Conservation (phyloP, 2,888 invertebrate species). For the Melanchra persicariae region DNA sequence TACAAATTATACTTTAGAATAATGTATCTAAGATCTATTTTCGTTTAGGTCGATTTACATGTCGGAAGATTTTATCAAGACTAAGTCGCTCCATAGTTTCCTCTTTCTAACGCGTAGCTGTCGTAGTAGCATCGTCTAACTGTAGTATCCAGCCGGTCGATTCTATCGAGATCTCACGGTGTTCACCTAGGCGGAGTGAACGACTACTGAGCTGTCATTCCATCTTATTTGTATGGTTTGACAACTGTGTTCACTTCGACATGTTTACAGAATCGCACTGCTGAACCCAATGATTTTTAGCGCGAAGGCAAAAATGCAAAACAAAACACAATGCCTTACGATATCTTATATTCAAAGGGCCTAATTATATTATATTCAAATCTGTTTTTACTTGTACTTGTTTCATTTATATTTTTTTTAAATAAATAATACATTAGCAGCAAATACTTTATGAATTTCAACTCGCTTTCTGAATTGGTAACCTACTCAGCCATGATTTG, state of each 20-base stretch:
- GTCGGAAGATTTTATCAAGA: conserved; percentile 24
- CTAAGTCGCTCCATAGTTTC: not conserved
- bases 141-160: too few species aligned
- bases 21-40: conserved; percentile 38
- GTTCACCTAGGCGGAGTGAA: too few species aligned
- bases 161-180: too few species aligned
- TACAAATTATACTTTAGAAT: conserved; percentile 50
- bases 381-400: not conserved
- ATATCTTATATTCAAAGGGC: not conserved
- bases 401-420: not conserved
- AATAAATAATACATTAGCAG: too few species aligned
- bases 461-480: not conserved
- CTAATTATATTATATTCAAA: not conserved
- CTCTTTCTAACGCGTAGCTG: conserved; percentile 19
- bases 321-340: conserved; percentile 9
- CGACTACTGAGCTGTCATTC: too few species aligned
- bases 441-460: not conserved
- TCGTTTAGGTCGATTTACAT: conserved; percentile 48
- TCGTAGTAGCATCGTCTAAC: not conserved
- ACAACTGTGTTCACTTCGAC: too few species aligned
- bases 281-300: not conserved
- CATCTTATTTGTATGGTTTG: too few species aligned
- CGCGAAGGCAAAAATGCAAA: not conserved
- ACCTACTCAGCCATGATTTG: conserved; percentile 2
- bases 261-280: too few species aligned